Evolutionary conservation across 2,888 invertebrate species (phyloP).

Genomic region (Amiota mariae): DNA sequence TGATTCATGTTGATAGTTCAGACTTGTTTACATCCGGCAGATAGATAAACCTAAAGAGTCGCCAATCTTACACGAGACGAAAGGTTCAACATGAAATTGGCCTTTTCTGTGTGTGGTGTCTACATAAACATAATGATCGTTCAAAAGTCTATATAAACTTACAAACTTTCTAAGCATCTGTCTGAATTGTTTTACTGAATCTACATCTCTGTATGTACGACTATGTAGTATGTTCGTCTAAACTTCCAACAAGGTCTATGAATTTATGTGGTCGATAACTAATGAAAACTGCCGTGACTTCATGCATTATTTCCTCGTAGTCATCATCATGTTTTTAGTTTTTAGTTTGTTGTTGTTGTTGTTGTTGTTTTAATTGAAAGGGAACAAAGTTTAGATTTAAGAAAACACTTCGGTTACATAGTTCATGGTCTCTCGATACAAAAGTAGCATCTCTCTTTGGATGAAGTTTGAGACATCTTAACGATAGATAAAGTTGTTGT

Average conservation of each 20-base stretch:
- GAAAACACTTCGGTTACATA: conserved; percentile 23
- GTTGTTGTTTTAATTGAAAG: conserved; percentile 51
- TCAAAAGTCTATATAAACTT: conserved; percentile 8
- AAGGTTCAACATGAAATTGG: conserved; percentile 27
- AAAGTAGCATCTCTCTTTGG: neutral
- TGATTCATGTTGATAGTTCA: conserved; percentile 2
- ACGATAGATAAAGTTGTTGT: conserved; percentile 21
- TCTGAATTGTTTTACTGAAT: neutral
- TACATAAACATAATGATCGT: neutral
- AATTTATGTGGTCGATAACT: conserved; percentile 60
- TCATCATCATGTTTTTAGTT: too few species aligned
- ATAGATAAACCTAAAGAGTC: neutral
- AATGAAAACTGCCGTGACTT: conserved; percentile 57
- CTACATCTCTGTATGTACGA: too few species aligned
- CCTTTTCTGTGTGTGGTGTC: neutral
- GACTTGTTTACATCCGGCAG: neutral
- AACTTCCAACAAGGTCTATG: neutral
- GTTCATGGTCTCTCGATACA: neutral
- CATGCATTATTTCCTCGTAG: conserved; percentile 34
- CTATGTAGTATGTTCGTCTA: too few species aligned
- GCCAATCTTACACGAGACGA: neutral
- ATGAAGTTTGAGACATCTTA: neutral
- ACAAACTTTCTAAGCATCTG: conserved; percentile 14
- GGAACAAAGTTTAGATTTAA: conserved; percentile 49
- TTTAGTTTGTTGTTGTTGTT: neutral